phyloP scores from a whole-genome alignment of 64 coral and sea anemone genomes.

The Hydrozoanthus tunicans region DNA sequence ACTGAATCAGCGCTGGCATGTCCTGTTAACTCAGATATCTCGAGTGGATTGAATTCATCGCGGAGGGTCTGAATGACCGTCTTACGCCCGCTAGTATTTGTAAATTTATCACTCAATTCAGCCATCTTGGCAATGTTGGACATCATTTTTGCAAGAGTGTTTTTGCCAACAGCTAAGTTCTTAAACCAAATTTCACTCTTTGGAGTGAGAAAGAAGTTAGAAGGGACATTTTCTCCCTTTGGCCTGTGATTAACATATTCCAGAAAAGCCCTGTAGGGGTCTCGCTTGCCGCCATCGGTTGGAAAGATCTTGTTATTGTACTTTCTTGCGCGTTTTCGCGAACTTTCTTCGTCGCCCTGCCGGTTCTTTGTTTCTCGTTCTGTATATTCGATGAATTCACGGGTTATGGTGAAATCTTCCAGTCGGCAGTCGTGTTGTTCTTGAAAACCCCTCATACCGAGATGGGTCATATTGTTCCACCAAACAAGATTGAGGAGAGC shows the following conservation, averaged over 20 bases:
- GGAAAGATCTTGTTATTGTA: background rate
- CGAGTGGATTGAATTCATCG: no score
- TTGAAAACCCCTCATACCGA: constrained; percentile 53
- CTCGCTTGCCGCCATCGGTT: background rate
- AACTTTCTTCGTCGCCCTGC: background rate
- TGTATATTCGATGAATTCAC: constrained; percentile 51
- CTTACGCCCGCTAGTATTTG: no score
- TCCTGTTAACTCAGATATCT: no score
- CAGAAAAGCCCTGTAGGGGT: background rate
- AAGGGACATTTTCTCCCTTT: background rate
- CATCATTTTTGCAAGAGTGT: no score
- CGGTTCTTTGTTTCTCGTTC: constrained; percentile 5
- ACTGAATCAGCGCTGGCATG: no score
- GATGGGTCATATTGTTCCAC: constrained; percentile 66
- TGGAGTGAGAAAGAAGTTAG: background rate
- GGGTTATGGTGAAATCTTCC: constrained; percentile 41
- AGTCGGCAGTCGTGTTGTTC: constrained; percentile 60
- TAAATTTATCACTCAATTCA: no score
- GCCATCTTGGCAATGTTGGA: no score
- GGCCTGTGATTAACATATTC: background rate
- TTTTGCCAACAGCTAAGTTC: no score
- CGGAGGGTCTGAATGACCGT: no score
- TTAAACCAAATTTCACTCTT: background rate
- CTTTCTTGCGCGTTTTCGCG: constrained; percentile 40
- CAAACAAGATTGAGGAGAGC: no score